phyloP scores from a whole-genome alignment of 2,797 vertebrate species.

The Ceyx erithaca region DNA sequence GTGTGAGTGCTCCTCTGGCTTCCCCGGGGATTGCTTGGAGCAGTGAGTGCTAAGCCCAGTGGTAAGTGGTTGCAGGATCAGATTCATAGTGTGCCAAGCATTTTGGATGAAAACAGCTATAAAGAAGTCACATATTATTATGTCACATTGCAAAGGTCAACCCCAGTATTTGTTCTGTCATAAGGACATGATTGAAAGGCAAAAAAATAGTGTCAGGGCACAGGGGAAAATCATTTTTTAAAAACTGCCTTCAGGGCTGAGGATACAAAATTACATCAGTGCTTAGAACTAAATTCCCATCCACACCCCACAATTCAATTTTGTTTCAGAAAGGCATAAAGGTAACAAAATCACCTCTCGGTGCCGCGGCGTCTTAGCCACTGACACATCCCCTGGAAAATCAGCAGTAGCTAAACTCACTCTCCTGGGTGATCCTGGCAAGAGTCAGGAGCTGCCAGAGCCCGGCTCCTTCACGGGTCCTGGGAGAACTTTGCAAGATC shows the following conservation, averaged over 20 bases:
- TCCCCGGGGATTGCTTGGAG: conserved; percentile 12
- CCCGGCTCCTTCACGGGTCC: background rate
- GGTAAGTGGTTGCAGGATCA: conserved; percentile 6
- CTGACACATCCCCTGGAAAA: conserved; percentile 33
- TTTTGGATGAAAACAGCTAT: conserved; percentile 63
- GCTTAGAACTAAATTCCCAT: conserved; percentile 53
- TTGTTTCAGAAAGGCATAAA: conserved; percentile 57
- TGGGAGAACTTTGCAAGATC: background rate
- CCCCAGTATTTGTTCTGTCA: conserved; percentile 61
- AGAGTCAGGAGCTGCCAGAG: background rate
- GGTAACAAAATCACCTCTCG: conserved; percentile 51
- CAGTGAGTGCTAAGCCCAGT: background rate
- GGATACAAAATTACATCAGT: conserved; percentile 69
- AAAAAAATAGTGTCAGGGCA: conserved; percentile 59
- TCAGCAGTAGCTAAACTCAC: background rate
- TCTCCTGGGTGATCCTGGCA: background rate
- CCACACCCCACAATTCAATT: conserved; percentile 48
- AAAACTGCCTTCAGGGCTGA: conserved; percentile 47
- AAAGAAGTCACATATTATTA: conserved; percentile 70
- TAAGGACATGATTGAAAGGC: conserved; percentile 60
- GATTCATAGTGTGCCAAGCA: background rate
- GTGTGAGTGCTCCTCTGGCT: background rate
- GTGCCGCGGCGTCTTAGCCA: conserved; percentile 52
- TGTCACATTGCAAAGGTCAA: conserved; percentile 67
- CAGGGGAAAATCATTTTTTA: conserved; percentile 46